Evolutionary conservation across 2,113 vertebrate genomes (phyloP).

Genomic region (Tragulus kanchil): DNA sequence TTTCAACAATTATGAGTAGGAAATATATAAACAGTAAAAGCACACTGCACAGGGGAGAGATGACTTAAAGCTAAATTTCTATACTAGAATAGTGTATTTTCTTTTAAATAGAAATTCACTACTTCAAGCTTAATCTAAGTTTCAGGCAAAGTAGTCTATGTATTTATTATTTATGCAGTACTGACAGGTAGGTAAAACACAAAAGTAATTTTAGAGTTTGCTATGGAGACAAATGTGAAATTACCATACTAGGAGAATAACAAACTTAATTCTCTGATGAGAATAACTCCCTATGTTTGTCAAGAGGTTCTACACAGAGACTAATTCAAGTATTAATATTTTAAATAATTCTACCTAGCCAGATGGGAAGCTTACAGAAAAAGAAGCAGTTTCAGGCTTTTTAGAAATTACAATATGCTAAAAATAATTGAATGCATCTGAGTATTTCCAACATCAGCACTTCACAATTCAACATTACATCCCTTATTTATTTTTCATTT

Average conservation of each 20-base stretch:
- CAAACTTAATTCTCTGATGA: neutral
- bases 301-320: neutral
- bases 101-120: conserved; percentile 15
- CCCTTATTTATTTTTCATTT: conserved; percentile 6
- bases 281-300: neutral
- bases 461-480: neutral
- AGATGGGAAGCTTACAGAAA: neutral
- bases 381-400: neutral
- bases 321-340: conserved; percentile 64
- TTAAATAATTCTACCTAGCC: conserved; percentile 62
- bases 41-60: neutral
- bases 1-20: conserved; percentile 9
- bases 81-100: neutral
- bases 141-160: conserved; percentile 32
- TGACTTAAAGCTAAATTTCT: conserved; percentile 20
- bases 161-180: conserved; percentile 64
- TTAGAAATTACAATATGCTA: neutral
- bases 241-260: neutral
- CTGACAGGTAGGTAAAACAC: conserved; percentile 61
- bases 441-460: neutral
- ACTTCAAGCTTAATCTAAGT: conserved; percentile 45
- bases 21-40: neutral
- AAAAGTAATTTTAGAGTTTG: conserved; percentile 54
- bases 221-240: conserved; percentile 64
- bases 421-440: conserved; percentile 2